A percentile compares a stretch with the other conserved stretches of the same genome.
Conservation (phyloP, 2,888 invertebrate species). For the Tromatobia lineatoria region DNA sequence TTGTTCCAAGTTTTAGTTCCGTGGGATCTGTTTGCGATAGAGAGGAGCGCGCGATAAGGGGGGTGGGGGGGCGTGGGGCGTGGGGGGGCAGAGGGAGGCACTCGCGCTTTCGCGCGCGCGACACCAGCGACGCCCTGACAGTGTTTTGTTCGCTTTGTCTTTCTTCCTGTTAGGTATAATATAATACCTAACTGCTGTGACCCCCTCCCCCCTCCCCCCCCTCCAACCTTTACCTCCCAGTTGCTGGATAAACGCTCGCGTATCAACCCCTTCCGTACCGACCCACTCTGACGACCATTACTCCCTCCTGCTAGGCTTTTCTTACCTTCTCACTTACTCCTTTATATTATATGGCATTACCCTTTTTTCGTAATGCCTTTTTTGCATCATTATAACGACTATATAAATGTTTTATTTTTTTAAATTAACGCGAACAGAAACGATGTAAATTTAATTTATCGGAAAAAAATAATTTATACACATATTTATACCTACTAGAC, state of each 20-base stretch:
- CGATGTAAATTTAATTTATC: too few species aligned
- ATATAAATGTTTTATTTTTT: too few species aligned
- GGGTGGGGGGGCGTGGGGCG: not conserved
- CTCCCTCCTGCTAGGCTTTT: not conserved
- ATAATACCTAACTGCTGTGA: slow-evolving; percentile 74
- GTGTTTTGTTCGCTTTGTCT: slow-evolving; percentile 84
- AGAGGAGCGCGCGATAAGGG: slow-evolving; percentile 9
- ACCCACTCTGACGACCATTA: not conserved
- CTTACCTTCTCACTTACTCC: not conserved
- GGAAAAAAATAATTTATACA: too few species aligned
- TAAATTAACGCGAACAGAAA: too few species aligned
- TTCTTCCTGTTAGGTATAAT: slow-evolving; percentile 81
- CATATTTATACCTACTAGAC: too few species aligned
- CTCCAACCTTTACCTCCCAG: slow-evolving; percentile 26
- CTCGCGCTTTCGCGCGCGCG: slow-evolving; percentile 41
- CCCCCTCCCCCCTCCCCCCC: slow-evolving; percentile 50
- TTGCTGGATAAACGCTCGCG: slow-evolving; percentile 37
- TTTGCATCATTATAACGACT: not conserved
- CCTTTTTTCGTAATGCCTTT: not conserved
- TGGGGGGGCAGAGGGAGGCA: not conserved
- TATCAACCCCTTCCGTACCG: not conserved
- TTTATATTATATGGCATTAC: not conserved
- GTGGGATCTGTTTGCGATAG: slow-evolving; percentile 78
- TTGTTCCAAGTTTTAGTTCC: slow-evolving; percentile 84
- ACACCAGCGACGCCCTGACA: slow-evolving; percentile 80